phyloP scores from a whole-genome alignment of 2,888 invertebrate genomes.

The Margaritifera margaritifera region DNA sequence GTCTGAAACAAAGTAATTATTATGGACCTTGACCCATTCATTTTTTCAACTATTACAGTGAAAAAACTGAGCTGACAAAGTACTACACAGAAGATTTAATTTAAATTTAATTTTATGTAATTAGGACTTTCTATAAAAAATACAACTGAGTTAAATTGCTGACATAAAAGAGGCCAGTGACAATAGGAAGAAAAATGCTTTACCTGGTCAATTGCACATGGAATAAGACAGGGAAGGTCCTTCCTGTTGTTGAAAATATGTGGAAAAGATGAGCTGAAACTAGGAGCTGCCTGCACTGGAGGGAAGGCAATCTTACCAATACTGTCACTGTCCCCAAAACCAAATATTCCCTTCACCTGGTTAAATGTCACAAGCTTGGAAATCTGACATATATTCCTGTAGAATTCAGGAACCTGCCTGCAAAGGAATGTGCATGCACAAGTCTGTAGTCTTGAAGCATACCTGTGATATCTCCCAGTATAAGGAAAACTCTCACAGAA shows the following conservation, averaged over 20 bases:
- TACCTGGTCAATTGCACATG: slow-evolving; percentile 98
- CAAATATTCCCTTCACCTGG: slow-evolving; percentile 98
- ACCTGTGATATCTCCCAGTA: too few species aligned
- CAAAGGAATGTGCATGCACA: slow-evolving; percentile 54
- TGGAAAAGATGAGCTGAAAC: slow-evolving; percentile 81
- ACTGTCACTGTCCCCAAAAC: slow-evolving; percentile 94
- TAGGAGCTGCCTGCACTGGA: slow-evolving; percentile 95
- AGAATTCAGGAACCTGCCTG: slow-evolving; percentile 91
- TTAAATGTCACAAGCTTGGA: slow-evolving; percentile 97
- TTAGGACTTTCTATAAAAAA: too few species aligned
- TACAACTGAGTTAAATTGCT: too few species aligned
- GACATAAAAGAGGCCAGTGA: too few species aligned
- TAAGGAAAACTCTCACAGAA: too few species aligned
- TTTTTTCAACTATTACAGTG: too few species aligned
- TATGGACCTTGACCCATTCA: too few species aligned
- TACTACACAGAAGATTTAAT: too few species aligned
- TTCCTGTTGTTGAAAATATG: slow-evolving; percentile 86
- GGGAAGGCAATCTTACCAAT: slow-evolving; percentile 99
- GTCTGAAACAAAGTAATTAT: too few species aligned
- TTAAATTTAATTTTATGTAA: too few species aligned
- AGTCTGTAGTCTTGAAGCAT: neutral
- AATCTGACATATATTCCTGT: slow-evolving; percentile 92
- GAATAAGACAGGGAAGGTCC: slow-evolving; percentile 88
- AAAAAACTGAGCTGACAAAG: too few species aligned
- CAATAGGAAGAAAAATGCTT: neutral